Percentiles rank a stretch among this genome's conserved stretches.
Conservation (phyloP, 2,113 vertebrate species). For the Galbula dea region DNA sequence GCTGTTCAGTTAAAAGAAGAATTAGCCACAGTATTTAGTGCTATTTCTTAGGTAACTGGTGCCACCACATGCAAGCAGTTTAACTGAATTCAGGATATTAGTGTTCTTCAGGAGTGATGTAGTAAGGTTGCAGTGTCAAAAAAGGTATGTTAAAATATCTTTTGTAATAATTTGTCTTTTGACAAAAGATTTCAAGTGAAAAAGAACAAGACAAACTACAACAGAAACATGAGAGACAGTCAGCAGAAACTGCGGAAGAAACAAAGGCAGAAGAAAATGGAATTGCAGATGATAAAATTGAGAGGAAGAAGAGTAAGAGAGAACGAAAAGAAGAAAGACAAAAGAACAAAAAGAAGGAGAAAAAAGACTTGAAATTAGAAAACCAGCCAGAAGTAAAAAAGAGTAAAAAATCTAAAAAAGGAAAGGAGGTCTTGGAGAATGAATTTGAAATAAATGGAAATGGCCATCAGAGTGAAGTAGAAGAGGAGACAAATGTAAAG, state of each 20-base stretch:
- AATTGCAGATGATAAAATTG: neutral
- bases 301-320: conserved; percentile 81
- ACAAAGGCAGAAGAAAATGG: neutral
- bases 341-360: conserved; percentile 78
- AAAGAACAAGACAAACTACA: conserved; percentile 16
- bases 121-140: neutral
- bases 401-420: conserved; percentile 62
- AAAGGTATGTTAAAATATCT: neutral
- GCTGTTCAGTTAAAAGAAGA: neutral
- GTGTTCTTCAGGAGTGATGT: neutral
- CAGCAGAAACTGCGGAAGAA: neutral
- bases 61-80: neutral
- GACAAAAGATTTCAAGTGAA: conserved; percentile 26
- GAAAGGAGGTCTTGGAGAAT: neutral
- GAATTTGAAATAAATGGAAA: neutral
- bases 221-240: neutral
- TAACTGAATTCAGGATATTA: neutral
- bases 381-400: conserved; percentile 45
- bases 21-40: neutral
- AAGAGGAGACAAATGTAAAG: neutral
- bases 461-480: neutral
- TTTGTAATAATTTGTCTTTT: neutral
- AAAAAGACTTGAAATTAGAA: conserved; percentile 67
- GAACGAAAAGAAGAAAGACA: conserved; percentile 84
- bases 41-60: neutral